Evolutionary conservation across 2,797 vertebrate species (phyloP), one percentile per base, ranked within the genome.

Genomic region (Distichodus sexfasciatus): DNA sequence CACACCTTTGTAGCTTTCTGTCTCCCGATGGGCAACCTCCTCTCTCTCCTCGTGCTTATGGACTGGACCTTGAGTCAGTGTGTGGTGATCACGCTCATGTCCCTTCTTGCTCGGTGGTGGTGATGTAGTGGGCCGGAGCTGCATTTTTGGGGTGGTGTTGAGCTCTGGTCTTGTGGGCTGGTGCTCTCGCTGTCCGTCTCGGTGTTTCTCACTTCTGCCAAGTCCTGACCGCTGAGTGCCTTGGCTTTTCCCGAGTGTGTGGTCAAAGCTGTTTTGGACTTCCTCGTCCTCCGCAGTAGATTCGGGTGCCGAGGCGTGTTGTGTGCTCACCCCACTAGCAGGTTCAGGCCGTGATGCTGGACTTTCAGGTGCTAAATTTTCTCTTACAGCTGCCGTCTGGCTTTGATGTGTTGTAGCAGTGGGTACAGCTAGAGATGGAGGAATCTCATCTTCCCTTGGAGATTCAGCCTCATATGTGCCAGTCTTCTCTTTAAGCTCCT

Each of bases 61-160:
- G 76, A 79, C 35, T 46, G 88, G 81, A 0, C 78, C 88, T 58
- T 89, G 90, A 0, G 86, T 77, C 72, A 87, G 88, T 71, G 79
- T 88, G 19, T 81, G 83, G n/a, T n/a, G n/a, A n/a, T n/a, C n/a
- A 23, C 87, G 84, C 0, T 57, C 71, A 0, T 87, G 84, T 48
- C 87, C 88, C 60, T 59, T 84, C 28, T 89, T 43, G 54, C 78
- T 83, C 26, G 90, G 66, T 0, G 81, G 88, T 3, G 85, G 70
- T 53, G 76, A 80, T 47, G 80, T 87, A 23, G 91, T 92, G 4
- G 89, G 88, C n/a, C 78, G 86, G 81, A 90, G 86, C 57, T 82
- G 89, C 21, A 89, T 69, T 2, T 76, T 84, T 46, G 89, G 87
- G 24, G 87, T 61, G 2, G 58, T 71, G 1, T 66, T 74, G 50